Conservation (phyloP, 2,888 invertebrate species). For the Drosophila stalkeri region DNA sequence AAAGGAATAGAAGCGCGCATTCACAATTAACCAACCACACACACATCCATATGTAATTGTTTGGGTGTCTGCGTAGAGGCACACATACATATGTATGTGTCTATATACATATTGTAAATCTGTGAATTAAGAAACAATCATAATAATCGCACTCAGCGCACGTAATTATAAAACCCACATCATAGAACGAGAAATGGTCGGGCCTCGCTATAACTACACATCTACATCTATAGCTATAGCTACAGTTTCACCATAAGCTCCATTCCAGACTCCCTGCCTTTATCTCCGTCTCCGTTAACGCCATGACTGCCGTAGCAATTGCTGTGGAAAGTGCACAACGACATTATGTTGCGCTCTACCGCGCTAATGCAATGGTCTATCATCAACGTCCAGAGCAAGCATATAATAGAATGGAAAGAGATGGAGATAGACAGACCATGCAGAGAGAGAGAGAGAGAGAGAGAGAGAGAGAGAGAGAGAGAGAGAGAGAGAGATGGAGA, state of each 20-base stretch:
- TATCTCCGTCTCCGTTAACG: constrained; percentile 44
- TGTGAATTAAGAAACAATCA: constrained; percentile 81
- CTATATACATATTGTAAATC: constrained; percentile 54
- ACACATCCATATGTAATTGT: not conserved
- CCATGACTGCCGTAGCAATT: constrained; percentile 61
- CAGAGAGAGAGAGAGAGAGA: not conserved
- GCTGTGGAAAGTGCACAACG: constrained; percentile 74
- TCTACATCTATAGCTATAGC: constrained; percentile 1
- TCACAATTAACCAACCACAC: constrained; percentile 41
- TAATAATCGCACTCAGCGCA: constrained; percentile 76
- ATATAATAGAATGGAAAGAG: constrained; percentile 39
- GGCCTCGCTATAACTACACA: constrained; percentile 25
- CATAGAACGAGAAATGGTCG: constrained; percentile 34
- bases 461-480: not conserved
- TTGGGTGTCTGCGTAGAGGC: not conserved
- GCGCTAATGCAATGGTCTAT: constrained; percentile 75
- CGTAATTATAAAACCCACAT: constrained; percentile 75
- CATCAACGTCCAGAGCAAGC: constrained; percentile 59
- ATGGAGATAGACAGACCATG: not conserved
- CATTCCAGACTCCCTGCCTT: constrained; percentile 27
- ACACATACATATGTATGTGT: constrained; percentile 13
- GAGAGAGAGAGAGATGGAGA: not conserved
- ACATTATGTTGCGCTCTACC: constrained; percentile 74
- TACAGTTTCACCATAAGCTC: constrained; percentile 48
- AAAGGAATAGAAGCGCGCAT: constrained; percentile 34